Conservation (phyloP, 2,797 vertebrate genomes). For the Neostethus bicornis region DNA sequence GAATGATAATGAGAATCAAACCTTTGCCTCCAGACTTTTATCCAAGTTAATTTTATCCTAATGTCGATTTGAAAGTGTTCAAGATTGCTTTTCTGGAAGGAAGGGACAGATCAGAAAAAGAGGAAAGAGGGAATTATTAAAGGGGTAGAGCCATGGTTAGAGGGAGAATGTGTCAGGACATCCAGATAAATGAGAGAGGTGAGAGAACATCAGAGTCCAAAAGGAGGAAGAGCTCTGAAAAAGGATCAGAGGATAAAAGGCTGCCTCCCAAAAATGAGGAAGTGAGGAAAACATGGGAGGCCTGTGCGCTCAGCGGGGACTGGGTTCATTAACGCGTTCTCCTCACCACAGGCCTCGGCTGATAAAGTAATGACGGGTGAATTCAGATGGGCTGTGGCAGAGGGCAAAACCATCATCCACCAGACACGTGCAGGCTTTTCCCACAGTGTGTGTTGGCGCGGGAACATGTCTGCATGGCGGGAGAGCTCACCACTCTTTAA, state of each 20-base stretch:
- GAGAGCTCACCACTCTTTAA: slow-evolving; percentile 59
- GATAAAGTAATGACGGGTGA: slow-evolving; percentile 68
- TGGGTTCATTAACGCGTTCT: slow-evolving; percentile 70
- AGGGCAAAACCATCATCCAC: slow-evolving; percentile 62
- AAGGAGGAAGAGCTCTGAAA: slow-evolving; percentile 25
- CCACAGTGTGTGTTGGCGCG: slow-evolving; percentile 44
- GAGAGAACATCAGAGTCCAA: slow-evolving; percentile 37
- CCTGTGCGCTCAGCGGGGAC: slow-evolving; percentile 65
- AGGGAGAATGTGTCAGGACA: slow-evolving; percentile 30
- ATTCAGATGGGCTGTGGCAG: slow-evolving; percentile 66
- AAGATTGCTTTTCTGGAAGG: slow-evolving; percentile 21
- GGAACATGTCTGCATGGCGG: slow-evolving; percentile 46
- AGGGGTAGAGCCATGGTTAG: slow-evolving; percentile 25
- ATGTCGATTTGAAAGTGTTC: slow-evolving; percentile 43
- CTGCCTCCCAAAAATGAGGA: slow-evolving; percentile 39
- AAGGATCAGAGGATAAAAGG: slow-evolving; percentile 47
- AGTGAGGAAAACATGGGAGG: slow-evolving; percentile 42
- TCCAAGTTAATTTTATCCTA: slow-evolving; percentile 53
- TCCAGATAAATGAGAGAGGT: slow-evolving; percentile 26
- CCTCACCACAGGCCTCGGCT: slow-evolving; percentile 61
- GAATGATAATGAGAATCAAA: slow-evolving; percentile 54
- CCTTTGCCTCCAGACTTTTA: slow-evolving; percentile 29
- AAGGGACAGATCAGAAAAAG: slow-evolving; percentile 29
- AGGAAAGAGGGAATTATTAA: slow-evolving; percentile 26
- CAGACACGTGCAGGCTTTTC: slow-evolving; percentile 49